These are phyloP conservation scores for Liposcelis brunnea DNA, from an alignment of 2,888 invertebrate species.

Conservation along the genomic window DNA sequence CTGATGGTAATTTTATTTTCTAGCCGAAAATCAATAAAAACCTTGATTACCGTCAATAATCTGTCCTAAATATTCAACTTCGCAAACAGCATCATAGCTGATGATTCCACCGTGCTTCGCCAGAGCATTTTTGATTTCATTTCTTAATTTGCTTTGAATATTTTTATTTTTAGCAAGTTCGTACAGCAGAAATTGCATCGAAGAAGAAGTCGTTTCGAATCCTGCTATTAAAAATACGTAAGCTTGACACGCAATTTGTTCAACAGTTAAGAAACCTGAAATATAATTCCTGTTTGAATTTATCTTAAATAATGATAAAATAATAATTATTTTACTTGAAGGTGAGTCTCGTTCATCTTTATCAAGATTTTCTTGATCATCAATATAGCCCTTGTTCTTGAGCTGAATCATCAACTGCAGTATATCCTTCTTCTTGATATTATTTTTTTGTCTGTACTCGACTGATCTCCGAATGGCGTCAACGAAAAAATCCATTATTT, in stretches of 20 bases:
- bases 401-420: not conserved
- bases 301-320: not conserved
- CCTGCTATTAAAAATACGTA: conserved; percentile 21
- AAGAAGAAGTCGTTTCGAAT: conserved; percentile 21
- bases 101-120: conserved; percentile 15
- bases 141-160: conserved; percentile 18
- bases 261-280: not conserved
- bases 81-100: conserved; percentile 18
- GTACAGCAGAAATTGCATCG: conserved; percentile 18
- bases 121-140: conserved; percentile 18
- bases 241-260: conserved; percentile 15
- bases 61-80: conserved; percentile 20
- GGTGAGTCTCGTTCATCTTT: not conserved
- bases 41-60: conserved; percentile 14
- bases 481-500: not conserved
- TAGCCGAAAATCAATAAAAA: not conserved
- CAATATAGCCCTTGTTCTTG: not conserved
- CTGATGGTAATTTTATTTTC: too few relatives aligned
- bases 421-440: not conserved
- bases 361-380: not conserved
- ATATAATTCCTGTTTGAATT: not conserved
- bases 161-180: conserved; percentile 19
- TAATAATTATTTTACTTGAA: not conserved
- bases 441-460: not conserved
- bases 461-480: not conserved